Conservation (phyloP, 2,888 invertebrate species). For the Microplitis manilae region DNA sequence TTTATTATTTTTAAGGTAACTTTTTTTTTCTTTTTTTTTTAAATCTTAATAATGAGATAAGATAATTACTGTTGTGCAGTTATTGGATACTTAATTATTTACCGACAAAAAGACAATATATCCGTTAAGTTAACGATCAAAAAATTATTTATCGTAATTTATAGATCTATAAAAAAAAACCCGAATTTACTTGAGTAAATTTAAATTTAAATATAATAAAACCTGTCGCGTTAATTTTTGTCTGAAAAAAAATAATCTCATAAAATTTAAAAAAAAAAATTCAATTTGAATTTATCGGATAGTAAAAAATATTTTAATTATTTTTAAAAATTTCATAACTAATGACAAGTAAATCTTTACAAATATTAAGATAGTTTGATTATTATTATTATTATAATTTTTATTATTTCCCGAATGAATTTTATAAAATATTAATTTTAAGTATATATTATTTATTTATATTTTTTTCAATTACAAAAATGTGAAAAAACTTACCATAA, state of each 20-base stretch:
- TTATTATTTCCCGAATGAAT: not conserved
- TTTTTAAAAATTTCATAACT: not conserved
- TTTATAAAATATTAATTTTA: not conserved
- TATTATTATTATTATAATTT: not conserved
- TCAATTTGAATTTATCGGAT: not conserved
- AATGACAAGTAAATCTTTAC: not conserved
- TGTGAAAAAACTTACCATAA: not conserved
- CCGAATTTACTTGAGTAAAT: not conserved
- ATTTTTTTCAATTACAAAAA: slow-evolving; percentile 12
- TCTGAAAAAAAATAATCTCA: not conserved
- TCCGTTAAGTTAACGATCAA: not conserved
- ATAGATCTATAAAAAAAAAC: not conserved
- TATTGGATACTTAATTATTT: not conserved
- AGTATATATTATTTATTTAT: slow-evolving; percentile 4
- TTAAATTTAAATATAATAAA: not conserved
- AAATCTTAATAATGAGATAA: not conserved
- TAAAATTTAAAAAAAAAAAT: not conserved
- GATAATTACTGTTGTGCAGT: not conserved
- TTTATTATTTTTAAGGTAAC: slow-evolving; percentile 36
- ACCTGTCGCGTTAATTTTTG: not conserved
- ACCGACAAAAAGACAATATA: not conserved
- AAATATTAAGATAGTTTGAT: not conserved
- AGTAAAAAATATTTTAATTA: not conserved
- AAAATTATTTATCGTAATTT: not conserved
- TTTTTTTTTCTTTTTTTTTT: slow-evolving; percentile 34